Conservation (phyloP, 1,140 invertebrate species). For the Gryon sp. region DNA sequence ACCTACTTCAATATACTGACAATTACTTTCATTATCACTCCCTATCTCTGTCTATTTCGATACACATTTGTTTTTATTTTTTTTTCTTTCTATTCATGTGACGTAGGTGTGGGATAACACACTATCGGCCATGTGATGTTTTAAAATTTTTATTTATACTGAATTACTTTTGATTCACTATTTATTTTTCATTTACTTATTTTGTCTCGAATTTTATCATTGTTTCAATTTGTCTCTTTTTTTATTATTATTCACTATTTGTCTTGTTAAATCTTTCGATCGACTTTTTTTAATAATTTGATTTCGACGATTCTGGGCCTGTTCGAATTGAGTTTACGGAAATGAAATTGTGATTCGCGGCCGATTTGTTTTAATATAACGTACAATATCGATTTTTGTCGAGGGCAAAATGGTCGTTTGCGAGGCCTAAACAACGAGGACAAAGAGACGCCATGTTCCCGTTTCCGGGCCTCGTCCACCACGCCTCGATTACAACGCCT, state of each 20-base stretch:
- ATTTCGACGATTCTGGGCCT: slow-evolving; percentile 46
- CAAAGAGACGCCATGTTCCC: slow-evolving; percentile 69
- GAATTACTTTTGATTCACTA: slow-evolving; percentile 24
- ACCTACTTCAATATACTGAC: no score
- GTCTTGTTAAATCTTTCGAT: slow-evolving; percentile 29
- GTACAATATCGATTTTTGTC: slow-evolving; percentile 70
- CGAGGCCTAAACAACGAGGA: slow-evolving; percentile 66
- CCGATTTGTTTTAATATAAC: slow-evolving; percentile 23
- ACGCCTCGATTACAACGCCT: slow-evolving; percentile 52
- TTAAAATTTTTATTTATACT: no score
- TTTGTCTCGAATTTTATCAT: no score
- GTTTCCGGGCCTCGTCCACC: slow-evolving; percentile 61
- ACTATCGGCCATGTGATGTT: slow-evolving; percentile 42
- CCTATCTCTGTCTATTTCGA: slow-evolving; percentile 23
- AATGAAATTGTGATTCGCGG: slow-evolving; percentile 43
- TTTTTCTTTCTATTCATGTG: not conserved
- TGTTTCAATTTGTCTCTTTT: not conserved
- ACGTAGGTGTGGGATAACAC: not conserved
- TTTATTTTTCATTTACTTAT: slow-evolving; percentile 1
- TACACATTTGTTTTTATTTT: slow-evolving; percentile 38
- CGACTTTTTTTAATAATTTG: slow-evolving; percentile 15
- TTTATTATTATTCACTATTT: not conserved
- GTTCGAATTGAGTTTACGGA: slow-evolving; percentile 60
- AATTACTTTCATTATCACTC: not conserved
- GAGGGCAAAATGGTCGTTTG: slow-evolving; percentile 72